phyloP scores from a whole-genome alignment of 2,888 invertebrate species.

The Leucania comma region DNA sequence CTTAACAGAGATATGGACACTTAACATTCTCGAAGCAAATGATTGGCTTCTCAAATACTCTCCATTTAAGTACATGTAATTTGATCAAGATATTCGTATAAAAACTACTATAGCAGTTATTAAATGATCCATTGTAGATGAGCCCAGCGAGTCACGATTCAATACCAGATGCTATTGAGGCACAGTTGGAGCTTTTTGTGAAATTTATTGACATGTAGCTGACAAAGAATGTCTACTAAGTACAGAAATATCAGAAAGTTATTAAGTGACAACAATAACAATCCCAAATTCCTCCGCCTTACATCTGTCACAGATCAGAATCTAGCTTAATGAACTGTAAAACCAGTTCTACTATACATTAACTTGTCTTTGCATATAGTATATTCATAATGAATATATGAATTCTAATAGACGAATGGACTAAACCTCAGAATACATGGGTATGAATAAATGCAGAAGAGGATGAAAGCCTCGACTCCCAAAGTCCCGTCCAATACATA shows the following conservation, averaged over 20 bases:
- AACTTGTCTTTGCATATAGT: background rate
- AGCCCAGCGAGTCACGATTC: constrained; percentile 41
- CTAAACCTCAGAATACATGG: background rate
- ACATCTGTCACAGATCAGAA: background rate
- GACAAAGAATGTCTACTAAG: background rate
- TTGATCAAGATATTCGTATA: constrained; percentile 43
- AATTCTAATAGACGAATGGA: background rate
- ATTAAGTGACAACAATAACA: background rate
- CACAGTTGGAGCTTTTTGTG: constrained; percentile 12
- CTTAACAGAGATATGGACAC: constrained; percentile 26
- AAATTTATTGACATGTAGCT: constrained; percentile 11
- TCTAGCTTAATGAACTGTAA: background rate
- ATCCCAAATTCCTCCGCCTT: background rate
- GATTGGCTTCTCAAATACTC: constrained; percentile 29
- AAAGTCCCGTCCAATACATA: background rate
- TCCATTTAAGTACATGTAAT: constrained; percentile 36
- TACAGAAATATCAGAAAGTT: background rate
- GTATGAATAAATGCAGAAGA: background rate
- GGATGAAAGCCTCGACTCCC: background rate
- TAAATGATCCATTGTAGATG: constrained; percentile 38
- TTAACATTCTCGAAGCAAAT: constrained; percentile 31
- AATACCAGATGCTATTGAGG: constrained; percentile 17
- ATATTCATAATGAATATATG: background rate
- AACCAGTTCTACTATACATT: background rate
- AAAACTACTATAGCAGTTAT: constrained; percentile 40